Percentiles rank a stretch among this genome's conserved stretches.
These are phyloP conservation scores for Sipha maydis DNA, from an alignment of 2,888 invertebrate species.

Conservation along the genomic window DNA sequence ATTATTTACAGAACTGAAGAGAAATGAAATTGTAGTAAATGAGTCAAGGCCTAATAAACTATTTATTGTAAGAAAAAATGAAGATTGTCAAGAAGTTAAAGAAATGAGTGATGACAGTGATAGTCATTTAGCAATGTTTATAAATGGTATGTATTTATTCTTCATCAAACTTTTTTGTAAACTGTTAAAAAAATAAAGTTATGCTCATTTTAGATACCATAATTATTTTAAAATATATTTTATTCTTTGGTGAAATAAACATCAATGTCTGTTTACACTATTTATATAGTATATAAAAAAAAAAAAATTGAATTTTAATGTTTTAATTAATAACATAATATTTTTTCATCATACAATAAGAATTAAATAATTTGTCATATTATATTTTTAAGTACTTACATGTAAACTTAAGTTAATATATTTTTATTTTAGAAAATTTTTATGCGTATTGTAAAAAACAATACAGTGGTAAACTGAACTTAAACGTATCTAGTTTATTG, in stretches of 20 bases:
- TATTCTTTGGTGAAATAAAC: too few species aligned
- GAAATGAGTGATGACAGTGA: constrained; percentile 35
- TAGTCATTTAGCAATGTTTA: constrained; percentile 51
- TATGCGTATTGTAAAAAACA: constrained; percentile 41
- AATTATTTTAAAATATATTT: too few species aligned
- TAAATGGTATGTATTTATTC: constrained; percentile 38
- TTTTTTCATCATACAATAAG: too few species aligned
- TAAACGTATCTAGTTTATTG: constrained; percentile 40
- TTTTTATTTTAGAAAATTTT: constrained; percentile 46
- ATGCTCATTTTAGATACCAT: too few species aligned
- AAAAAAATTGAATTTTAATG: too few species aligned
- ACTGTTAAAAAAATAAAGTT: too few species aligned
- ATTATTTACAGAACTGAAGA: constrained; percentile 36
- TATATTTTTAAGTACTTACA: neutral
- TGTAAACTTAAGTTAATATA: neutral
- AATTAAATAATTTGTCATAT: too few species aligned
- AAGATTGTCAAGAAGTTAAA: constrained; percentile 51
- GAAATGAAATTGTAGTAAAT: constrained; percentile 45
- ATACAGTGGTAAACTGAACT: constrained; percentile 21
- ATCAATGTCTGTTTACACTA: too few species aligned
- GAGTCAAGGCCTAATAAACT: constrained; percentile 44
- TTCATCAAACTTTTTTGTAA: too few species aligned
- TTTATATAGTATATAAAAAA: too few species aligned
- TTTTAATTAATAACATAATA: too few species aligned
- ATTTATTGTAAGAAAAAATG: constrained; percentile 37